These are phyloP conservation scores for Aphyosemion australe DNA, from an alignment of 2,113 vertebrate species.

Conservation along the genomic window DNA sequence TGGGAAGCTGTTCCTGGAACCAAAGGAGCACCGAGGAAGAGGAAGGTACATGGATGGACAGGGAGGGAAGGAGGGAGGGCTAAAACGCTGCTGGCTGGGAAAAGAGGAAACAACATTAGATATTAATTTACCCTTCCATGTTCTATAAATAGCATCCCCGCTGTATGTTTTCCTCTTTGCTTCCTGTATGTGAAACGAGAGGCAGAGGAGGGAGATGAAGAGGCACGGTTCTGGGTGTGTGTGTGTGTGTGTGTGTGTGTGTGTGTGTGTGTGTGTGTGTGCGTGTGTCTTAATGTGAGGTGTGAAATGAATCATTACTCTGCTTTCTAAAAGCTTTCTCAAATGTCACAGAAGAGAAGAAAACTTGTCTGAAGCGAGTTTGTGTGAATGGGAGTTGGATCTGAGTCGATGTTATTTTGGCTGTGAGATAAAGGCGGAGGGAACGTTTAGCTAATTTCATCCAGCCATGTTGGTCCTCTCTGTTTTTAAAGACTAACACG, in stretches of 20 bases:
- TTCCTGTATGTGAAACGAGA: conserved; percentile 48
- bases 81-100: conserved; percentile 10
- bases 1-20: conserved; percentile 92
- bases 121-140: conserved; percentile 54
- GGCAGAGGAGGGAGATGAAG: conserved; percentile 56
- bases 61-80: conserved; percentile 16
- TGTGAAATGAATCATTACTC: conserved; percentile 65
- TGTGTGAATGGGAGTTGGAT: conserved; percentile 24
- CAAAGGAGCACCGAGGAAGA: conserved; percentile 94
- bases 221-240: conserved; percentile 67
- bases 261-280: conserved; percentile 32
- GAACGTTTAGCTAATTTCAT: conserved; percentile 29
- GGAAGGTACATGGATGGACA: conserved; percentile 85
- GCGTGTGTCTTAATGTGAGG: conserved; percentile 53
- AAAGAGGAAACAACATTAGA: conserved; percentile 48
- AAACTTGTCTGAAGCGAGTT: conserved; percentile 24
- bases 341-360: conserved; percentile 56
- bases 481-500: not conserved
- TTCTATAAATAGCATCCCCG: conserved; percentile 56
- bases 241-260: conserved; percentile 68
- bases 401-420: conserved; percentile 35
- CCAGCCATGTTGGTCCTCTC: not conserved
- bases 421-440: not conserved
- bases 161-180: conserved; percentile 34
- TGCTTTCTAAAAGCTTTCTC: conserved; percentile 48